Evolutionary conservation across 2,797 vertebrate species (phyloP).

Genomic region (Microtus californicus): DNA sequence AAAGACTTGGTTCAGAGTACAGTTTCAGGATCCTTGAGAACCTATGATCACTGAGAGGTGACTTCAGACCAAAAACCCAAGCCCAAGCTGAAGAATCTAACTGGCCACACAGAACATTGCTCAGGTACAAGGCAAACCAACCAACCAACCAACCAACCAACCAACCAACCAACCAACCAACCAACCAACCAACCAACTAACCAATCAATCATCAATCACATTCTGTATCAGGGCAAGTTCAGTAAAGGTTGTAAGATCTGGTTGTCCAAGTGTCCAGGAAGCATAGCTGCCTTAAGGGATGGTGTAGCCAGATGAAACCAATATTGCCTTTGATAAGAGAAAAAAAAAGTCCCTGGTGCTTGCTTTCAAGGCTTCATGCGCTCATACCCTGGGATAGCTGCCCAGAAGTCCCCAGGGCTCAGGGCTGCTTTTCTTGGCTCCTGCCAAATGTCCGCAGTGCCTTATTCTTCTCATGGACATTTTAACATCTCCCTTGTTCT

Average conservation of each 20-base stretch:
- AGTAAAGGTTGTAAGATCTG: slow-evolving; percentile 3
- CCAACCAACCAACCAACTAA: not conserved
- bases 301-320: slow-evolving; percentile 28
- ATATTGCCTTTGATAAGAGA: not conserved
- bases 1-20: not conserved
- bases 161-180: not conserved
- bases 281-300: slow-evolving; percentile 1
- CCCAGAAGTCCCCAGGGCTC: not conserved
- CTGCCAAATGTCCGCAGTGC: not conserved
- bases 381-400: not conserved
- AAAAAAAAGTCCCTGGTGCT: not conserved
- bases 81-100: not conserved
- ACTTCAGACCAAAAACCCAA: not conserved
- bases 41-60: not conserved
- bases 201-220: not conserved
- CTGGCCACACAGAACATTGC: not conserved
- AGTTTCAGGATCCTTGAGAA: not conserved
- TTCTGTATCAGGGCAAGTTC: not conserved
- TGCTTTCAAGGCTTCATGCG: slow-evolving; percentile 25
- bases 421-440: not conserved
- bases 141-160: not conserved
- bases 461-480: not conserved
- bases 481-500: not conserved
- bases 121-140: not conserved
- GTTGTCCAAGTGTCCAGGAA: slow-evolving; percentile 47